Conservation (phyloP, 2,888 invertebrate genomes). For the Holacanthella duospinosa region DNA sequence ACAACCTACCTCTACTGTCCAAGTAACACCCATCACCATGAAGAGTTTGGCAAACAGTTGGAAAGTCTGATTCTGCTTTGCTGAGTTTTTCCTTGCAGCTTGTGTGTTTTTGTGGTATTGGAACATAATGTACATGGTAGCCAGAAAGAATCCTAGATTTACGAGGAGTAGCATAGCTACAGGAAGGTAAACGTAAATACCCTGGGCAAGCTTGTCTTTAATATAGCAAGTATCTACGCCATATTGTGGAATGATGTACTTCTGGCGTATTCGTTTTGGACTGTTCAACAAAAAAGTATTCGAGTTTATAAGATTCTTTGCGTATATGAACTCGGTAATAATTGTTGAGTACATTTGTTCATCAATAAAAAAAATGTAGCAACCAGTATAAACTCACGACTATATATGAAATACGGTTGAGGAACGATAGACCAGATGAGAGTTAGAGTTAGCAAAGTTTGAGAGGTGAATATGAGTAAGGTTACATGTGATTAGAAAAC, state of each 20-base stretch:
- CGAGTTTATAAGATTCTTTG: neutral
- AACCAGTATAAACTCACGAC: too few relatives aligned
- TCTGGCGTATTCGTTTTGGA: neutral
- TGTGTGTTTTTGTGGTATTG: constrained; percentile 12
- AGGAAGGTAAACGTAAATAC: constrained; percentile 14
- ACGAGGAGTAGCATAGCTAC: constrained; percentile 14
- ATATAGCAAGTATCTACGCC: constrained; percentile 14
- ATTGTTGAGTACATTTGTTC: neutral
- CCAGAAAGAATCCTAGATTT: constrained; percentile 12
- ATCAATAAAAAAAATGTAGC: too few relatives aligned
- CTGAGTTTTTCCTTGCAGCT: constrained; percentile 2
- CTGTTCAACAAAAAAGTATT: too few relatives aligned
- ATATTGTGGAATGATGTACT: constrained; percentile 12
- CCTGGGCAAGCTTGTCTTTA: constrained; percentile 8
- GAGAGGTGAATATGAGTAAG: too few relatives aligned
- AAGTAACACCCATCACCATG: constrained; percentile 33
- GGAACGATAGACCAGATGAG: too few relatives aligned
- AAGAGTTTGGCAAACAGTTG: constrained; percentile 31
- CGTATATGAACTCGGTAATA: neutral
- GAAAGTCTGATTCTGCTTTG: constrained; percentile 16
- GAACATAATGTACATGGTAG: constrained; percentile 17
- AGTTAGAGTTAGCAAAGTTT: too few relatives aligned
- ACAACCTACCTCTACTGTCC: constrained; percentile 34
- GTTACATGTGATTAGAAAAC: too few relatives aligned
- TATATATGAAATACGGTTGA: too few relatives aligned